These are phyloP conservation scores for Porites australiensis DNA, from an alignment of 64 coral and sea anemone species.

Conservation along the genomic window DNA sequence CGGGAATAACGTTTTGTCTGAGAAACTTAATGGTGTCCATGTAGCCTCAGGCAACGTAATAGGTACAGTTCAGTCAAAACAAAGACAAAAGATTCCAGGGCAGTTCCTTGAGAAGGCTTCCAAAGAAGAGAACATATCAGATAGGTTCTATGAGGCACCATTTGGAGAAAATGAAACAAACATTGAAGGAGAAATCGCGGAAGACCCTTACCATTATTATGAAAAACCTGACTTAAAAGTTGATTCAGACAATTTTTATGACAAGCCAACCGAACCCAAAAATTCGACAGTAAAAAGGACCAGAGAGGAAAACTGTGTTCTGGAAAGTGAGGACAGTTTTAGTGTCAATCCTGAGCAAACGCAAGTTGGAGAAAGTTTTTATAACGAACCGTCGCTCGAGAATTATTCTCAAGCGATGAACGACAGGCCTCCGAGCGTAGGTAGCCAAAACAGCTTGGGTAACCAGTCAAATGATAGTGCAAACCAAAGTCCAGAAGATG, in stretches of 20 bases:
- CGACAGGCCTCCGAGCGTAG: constrained; percentile 23
- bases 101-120: not conserved
- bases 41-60: not conserved
- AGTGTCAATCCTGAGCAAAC: not conserved
- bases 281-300: not conserved
- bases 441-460: not conserved
- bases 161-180: constrained; percentile 8
- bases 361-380: not conserved
- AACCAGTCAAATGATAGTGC: not conserved
- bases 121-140: not conserved
- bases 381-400: not conserved
- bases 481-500: not conserved
- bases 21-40: not conserved
- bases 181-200: not conserved
- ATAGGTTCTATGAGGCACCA: not conserved
- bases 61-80: constrained; percentile 45
- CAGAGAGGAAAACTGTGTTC: not conserved
- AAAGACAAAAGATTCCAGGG: constrained; percentile 25
- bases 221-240: constrained; percentile 20
- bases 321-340: not conserved
- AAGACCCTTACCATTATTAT: constrained; percentile 18
- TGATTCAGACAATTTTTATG: not conserved
- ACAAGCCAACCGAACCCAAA: constrained; percentile 30
- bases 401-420: not conserved
- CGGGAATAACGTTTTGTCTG: not conserved